Percentiles rank a stretch among this genome's conserved stretches.
Conservation (phyloP, 2,797 vertebrate genomes). For the Glossophaga mutica region DNA sequence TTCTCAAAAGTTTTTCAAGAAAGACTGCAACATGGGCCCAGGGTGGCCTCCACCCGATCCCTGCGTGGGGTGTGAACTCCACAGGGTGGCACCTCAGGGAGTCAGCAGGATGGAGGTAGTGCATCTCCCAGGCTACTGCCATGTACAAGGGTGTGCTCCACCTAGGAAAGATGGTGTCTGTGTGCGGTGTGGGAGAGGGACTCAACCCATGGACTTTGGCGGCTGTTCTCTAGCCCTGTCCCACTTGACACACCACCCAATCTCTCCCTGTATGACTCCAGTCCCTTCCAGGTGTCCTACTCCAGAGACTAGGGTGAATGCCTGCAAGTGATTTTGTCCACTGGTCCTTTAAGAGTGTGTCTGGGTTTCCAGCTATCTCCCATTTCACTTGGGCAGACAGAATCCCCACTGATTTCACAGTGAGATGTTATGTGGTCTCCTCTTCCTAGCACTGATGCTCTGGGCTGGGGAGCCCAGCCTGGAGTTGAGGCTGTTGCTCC, state of each 20-base stretch:
- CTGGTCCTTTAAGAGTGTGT: background rate
- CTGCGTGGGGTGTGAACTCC: background rate
- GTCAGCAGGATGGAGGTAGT: background rate
- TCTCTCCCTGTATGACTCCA: background rate
- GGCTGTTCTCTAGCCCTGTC: background rate
- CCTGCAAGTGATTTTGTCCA: background rate
- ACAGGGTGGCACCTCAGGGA: background rate
- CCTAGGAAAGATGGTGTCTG: background rate
- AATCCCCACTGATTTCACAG: background rate
- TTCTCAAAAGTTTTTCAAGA: background rate
- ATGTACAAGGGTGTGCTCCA: background rate
- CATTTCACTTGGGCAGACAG: background rate
- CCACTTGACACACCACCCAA: background rate
- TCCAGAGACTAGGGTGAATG: background rate
- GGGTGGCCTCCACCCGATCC: background rate
- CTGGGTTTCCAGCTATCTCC: background rate
- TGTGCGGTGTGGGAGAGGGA: background rate
- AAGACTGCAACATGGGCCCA: background rate
- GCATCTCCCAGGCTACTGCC: background rate
- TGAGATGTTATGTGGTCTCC: background rate
- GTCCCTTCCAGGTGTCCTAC: background rate
- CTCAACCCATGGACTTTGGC: background rate
- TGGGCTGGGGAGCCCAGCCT: background rate
- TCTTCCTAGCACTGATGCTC: background rate
- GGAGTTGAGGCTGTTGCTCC: background rate